Conservation (phyloP, 2,888 invertebrate genomes). For the Spatulosminthurus flaviceps region DNA sequence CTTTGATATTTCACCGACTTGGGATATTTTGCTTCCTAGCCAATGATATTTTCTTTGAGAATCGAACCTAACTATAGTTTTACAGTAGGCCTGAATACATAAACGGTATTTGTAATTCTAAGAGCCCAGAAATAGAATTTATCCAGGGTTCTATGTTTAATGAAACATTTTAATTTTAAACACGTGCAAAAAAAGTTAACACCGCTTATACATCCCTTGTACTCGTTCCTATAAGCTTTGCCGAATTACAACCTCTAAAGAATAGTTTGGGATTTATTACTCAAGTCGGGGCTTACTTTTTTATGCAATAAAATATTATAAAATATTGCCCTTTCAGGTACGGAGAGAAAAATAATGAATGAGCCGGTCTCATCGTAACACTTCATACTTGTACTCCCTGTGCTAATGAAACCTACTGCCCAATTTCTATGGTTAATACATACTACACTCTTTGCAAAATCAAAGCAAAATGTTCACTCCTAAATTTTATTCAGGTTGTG, state of each 20-base stretch:
- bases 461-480: too few species aligned
- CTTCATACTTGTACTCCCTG: too few species aligned
- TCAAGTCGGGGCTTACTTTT: neutral
- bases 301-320: too few species aligned
- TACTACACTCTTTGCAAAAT: too few species aligned
- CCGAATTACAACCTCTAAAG: neutral
- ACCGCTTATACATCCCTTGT: neutral
- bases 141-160: conserved; percentile 19
- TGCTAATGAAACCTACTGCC: too few species aligned
- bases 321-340: too few species aligned
- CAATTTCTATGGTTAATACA: too few species aligned
- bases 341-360: too few species aligned
- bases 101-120: neutral
- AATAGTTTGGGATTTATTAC: neutral
- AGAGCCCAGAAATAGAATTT: conserved; percentile 6
- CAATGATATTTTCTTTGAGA: neutral
- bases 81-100: neutral
- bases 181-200: conserved; percentile 7
- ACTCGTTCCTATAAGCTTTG: neutral
- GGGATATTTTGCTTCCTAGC: too few species aligned
- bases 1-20: too few species aligned
- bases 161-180: conserved; percentile 27
- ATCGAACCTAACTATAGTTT: neutral
- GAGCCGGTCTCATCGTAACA: too few species aligned
- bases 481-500: too few species aligned